A percentile compares a stretch with the other conserved stretches of the same genome.
Conservation (phyloP, 2,797 vertebrate species). For the Esox lucius region DNA sequence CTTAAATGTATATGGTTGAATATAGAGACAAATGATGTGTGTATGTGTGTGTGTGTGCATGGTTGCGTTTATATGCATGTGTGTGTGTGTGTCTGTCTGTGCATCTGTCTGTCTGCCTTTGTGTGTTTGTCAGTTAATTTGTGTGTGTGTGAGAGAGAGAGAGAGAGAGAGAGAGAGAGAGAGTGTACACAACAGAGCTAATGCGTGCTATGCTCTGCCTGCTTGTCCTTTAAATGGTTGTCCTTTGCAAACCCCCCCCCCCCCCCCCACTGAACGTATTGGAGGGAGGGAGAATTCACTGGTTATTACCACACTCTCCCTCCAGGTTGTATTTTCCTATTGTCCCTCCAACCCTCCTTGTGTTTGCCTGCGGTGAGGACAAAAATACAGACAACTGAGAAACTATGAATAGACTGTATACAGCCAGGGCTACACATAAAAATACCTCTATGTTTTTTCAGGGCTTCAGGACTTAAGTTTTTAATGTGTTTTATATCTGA, state of each 20-base stretch:
- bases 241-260: no score
- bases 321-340: not conserved
- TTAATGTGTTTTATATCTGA: not conserved
- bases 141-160: not conserved
- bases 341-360: conserved; percentile 23
- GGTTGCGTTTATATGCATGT: conserved; percentile 19
- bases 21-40: not conserved
- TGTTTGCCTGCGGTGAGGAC: conserved; percentile 38
- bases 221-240: no score
- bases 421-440: conserved; percentile 37
- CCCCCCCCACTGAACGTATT: no score
- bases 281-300: not conserved
- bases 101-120: not conserved
- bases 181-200: not conserved
- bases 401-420: conserved; percentile 33
- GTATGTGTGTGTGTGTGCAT: conserved; percentile 23
- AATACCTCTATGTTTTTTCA: not conserved
- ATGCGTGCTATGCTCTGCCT: not conserved
- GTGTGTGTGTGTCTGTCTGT: conserved; percentile 1
- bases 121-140: not conserved
- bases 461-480: not conserved
- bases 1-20: conserved; percentile 41
- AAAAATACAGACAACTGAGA: conserved; percentile 22
- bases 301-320: not conserved
- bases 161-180: not conserved